A percentile compares a stretch with the other conserved stretches of the same genome.
Evolutionary conservation across 2,888 invertebrate species (phyloP).

Genomic region (Chloroclystis v-ata): DNA sequence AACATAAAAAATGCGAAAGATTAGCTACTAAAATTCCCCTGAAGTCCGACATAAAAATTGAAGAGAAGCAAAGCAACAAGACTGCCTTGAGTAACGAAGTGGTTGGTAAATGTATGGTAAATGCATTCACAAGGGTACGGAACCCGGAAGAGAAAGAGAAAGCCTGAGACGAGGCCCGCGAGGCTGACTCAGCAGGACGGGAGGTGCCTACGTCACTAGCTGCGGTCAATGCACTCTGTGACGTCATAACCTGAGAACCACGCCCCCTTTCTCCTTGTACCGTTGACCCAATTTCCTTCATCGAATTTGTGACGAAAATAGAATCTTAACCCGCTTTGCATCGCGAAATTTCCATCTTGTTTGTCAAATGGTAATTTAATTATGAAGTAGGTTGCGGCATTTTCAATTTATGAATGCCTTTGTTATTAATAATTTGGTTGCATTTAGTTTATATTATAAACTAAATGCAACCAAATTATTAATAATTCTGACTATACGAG

Average conservation of each 20-base stretch:
- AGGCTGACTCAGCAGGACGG: constrained; percentile 31
- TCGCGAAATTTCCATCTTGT: constrained; percentile 1
- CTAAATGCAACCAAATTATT: too few species aligned
- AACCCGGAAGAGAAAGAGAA: constrained; percentile 32
- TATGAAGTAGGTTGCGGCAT: background rate
- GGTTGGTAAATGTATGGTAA: constrained; percentile 10
- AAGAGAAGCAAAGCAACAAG: constrained; percentile 10
- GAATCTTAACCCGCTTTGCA: constrained; percentile 9
- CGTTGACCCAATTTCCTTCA: constrained; percentile 44
- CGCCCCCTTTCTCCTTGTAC: constrained; percentile 30
- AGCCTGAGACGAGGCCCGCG: constrained; percentile 21
- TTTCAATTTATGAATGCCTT: background rate
- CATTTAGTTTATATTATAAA: background rate
- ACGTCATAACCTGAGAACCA: constrained; percentile 21
- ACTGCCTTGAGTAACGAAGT: constrained; percentile 26
- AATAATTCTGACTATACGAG: too few species aligned
- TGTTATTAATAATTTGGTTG: too few species aligned
- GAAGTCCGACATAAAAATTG: background rate
- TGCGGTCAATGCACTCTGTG: constrained; percentile 49
- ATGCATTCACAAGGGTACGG: constrained; percentile 21
- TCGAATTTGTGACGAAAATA: constrained; percentile 33
- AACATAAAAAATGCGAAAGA: too few species aligned
- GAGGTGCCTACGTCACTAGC: constrained; percentile 45
- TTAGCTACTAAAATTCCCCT: too few species aligned
- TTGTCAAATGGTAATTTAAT: background rate